phyloP scores from a whole-genome alignment of 2,888 invertebrate species.

The Leucozona laternaria region DNA sequence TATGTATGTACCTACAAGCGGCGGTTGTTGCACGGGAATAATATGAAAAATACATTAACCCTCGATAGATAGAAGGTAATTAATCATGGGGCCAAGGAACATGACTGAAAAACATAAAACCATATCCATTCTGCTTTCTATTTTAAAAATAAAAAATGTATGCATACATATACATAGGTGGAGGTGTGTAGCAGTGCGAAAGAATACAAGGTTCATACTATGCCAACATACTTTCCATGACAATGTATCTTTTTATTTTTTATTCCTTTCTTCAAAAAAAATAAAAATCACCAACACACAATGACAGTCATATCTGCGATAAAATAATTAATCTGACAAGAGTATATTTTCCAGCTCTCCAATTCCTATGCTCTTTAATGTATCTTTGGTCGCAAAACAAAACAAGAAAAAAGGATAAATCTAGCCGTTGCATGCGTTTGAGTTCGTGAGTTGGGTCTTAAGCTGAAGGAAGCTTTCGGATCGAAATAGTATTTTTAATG shows the following conservation, averaged over 20 bases:
- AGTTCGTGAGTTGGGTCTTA: constrained; percentile 43
- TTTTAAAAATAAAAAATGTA: background rate
- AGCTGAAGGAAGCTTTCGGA: background rate
- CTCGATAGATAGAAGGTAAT: constrained; percentile 66
- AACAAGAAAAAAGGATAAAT: constrained; percentile 9
- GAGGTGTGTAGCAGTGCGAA: constrained; percentile 37
- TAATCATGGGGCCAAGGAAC: constrained; percentile 59
- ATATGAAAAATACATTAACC: constrained; percentile 66
- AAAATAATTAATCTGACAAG: constrained; percentile 64
- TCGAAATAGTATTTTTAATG: constrained; percentile 53
- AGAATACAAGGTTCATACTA: constrained; percentile 1
- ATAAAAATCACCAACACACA: constrained; percentile 29
- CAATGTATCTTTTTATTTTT: constrained; percentile 36
- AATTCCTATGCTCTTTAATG: constrained; percentile 13
- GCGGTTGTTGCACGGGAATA: constrained; percentile 31
- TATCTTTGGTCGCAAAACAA: background rate
- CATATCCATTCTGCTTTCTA: constrained; percentile 23
- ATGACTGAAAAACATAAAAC: constrained; percentile 58
- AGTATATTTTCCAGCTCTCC: background rate
- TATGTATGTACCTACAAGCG: no score
- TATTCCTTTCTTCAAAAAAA: constrained; percentile 33
- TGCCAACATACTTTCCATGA: constrained; percentile 58
- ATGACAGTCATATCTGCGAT: constrained; percentile 56
- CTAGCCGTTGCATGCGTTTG: constrained; percentile 15
- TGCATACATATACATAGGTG: background rate